Evolutionary conservation across 1,140 invertebrate genomes (phyloP).

Genomic region (Cydia splendana): DNA sequence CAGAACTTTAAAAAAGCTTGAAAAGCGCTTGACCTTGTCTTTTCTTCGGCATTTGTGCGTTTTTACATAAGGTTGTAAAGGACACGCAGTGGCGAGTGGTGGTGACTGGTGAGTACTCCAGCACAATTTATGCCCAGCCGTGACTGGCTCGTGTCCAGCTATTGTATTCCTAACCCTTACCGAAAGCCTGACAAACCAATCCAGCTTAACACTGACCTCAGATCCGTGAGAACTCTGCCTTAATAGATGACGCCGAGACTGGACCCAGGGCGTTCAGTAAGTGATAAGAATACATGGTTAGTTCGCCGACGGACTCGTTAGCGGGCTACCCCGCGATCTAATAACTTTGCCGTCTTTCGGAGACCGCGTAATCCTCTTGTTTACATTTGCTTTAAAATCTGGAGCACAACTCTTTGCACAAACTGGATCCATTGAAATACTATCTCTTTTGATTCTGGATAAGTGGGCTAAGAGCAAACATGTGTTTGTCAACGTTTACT

Average conservation of each 20-base stretch:
- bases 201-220: background rate
- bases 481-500: background rate
- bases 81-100: conserved; percentile 24
- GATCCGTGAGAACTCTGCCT: background rate
- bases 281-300: background rate
- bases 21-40: conserved; percentile 9
- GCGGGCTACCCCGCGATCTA: conserved; percentile 57
- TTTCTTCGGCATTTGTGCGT: background rate
- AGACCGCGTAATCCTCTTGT: conserved; percentile 58
- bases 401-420: conserved; percentile 27
- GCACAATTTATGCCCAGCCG: conserved; percentile 5
- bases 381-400: conserved; percentile 54
- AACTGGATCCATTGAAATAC: conserved; percentile 20
- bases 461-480: conserved; percentile 15
- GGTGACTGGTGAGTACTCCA: conserved; percentile 13
- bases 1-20: no score
- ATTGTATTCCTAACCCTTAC: background rate
- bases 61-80: conserved; percentile 26
- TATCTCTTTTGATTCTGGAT: conserved; percentile 18
- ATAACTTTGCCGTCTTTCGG: conserved; percentile 65
- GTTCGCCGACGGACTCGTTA: conserved; percentile 60
- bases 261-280: background rate
- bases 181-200: background rate
- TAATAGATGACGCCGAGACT: background rate
- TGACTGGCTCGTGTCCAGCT: conserved; percentile 24